These are phyloP conservation scores for Catocala nupta DNA, from an alignment of 2,888 invertebrate species.

Conservation along the genomic window DNA sequence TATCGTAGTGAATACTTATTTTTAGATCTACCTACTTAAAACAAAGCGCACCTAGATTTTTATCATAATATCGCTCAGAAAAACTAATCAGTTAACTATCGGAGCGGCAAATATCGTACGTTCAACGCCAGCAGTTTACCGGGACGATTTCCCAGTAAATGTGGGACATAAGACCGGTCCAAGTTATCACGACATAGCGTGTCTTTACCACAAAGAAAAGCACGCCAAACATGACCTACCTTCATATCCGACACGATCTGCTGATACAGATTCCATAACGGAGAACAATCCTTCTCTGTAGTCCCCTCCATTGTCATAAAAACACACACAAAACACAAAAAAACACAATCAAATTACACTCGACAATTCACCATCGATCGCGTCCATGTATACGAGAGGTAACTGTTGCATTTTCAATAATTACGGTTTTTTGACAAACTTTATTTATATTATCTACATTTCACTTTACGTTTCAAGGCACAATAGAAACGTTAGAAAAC, in stretches of 20 bases:
- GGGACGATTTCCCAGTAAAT: constrained; percentile 64
- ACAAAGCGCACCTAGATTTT: background rate
- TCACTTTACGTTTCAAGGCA: constrained; percentile 68
- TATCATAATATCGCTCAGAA: constrained; percentile 26
- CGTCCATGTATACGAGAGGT: constrained; percentile 67
- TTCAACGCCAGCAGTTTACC: constrained; percentile 67
- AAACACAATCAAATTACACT: constrained; percentile 67
- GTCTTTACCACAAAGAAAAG: constrained; percentile 41
- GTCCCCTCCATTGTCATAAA: constrained; percentile 90
- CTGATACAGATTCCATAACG: constrained; percentile 97
- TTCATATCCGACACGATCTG: constrained; percentile 98
- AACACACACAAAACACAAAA: constrained; percentile 64
- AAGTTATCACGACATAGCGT: constrained; percentile 45
- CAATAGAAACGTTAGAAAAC: constrained; percentile 59
- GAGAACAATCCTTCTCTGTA: constrained; percentile 94
- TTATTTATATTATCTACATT: constrained; percentile 72
- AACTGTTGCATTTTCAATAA: constrained; percentile 77
- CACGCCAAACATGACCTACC: constrained; percentile 88
- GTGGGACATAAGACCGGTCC: constrained; percentile 59
- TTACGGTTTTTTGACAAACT: constrained; percentile 45
- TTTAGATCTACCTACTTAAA: constrained; percentile 19
- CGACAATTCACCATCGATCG: constrained; percentile 65
- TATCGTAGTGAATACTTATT: background rate
- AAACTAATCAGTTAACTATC: constrained; percentile 35
- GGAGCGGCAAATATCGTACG: constrained; percentile 57